phyloP scores from a whole-genome alignment of 2,113 vertebrate genomes.

The Odocoileus hemionus region DNA sequence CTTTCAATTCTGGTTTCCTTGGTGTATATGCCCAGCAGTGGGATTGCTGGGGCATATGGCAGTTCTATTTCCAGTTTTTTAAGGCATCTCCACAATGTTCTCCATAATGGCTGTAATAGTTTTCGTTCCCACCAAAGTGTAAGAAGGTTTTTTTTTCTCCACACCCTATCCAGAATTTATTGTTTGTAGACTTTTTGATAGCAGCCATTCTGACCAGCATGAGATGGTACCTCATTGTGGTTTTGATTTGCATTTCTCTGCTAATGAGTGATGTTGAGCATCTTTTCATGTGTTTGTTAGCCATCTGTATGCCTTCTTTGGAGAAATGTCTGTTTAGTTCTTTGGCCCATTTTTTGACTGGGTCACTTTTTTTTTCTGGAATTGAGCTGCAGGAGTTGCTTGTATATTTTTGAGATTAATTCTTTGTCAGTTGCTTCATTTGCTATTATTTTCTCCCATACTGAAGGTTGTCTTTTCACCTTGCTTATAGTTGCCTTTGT shows the following conservation, averaged over 20 bases:
- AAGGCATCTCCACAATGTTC: neutral
- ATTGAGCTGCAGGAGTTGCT: neutral
- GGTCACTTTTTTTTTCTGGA: neutral
- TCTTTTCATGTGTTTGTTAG: neutral
- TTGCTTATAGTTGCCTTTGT: neutral
- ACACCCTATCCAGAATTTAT: neutral
- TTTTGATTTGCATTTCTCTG: neutral
- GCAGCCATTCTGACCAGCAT: accelerated
- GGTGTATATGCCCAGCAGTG: neutral
- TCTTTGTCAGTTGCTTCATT: neutral
- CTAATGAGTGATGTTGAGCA: neutral
- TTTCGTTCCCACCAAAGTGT: neutral
- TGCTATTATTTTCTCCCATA: neutral
- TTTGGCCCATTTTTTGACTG: neutral
- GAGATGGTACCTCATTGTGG: neutral
- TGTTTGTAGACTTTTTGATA: neutral
- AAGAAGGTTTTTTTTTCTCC: neutral
- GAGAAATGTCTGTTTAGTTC: neutral
- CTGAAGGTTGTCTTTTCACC: neutral
- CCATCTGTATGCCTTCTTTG: neutral
- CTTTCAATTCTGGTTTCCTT: neutral
- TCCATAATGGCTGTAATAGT: neutral
- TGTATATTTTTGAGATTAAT: neutral
- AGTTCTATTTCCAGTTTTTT: neutral
- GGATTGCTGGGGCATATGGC: neutral